Conservation (phyloP, 2,888 invertebrate species). For the Chrysomela aeneicollis region DNA sequence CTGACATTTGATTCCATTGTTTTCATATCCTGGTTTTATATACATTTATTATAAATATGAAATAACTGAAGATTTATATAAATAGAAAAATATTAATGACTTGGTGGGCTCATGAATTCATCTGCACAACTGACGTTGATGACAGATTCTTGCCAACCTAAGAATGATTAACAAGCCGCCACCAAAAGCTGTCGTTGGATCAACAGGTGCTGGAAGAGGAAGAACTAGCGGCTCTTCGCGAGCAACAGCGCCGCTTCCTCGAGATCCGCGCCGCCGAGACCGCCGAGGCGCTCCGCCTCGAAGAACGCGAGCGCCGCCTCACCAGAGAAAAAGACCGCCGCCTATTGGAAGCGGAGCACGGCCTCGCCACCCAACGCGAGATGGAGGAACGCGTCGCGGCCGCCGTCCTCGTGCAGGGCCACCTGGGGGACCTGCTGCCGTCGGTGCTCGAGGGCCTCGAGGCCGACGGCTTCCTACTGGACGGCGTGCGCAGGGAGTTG, state of each 20-base stretch:
- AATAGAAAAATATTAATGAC: no score
- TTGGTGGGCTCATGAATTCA: no score
- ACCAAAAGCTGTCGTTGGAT: no score
- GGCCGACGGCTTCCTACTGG: conserved; percentile 74
- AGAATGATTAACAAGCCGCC: no score
- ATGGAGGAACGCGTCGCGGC: conserved; percentile 81
- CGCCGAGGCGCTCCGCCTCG: conserved; percentile 76
- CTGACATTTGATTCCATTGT: no score
- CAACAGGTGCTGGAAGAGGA: conserved; percentile 95
- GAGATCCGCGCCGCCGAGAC: conserved; percentile 82
- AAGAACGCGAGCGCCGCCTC: conserved; percentile 78
- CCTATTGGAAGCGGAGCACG: conserved; percentile 73
- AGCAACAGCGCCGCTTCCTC: conserved; percentile 77
- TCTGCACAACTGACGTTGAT: no score
- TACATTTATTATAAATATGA: no score
- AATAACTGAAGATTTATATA: no score
- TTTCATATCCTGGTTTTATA: no score
- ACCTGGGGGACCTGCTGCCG: conserved; percentile 86
- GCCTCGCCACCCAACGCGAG: conserved; percentile 75
- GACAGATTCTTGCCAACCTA: no score
- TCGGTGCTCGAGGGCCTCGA: conserved; percentile 82
- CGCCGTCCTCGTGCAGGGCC: conserved; percentile 83
- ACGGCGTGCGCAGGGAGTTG: conserved; percentile 71
- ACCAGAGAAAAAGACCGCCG: conserved; percentile 77
- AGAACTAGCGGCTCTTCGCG: conserved; percentile 81